Base-by-base conservation (phyloP, 1,140 invertebrate species). In the Tachypleus tridentatus region DNA sequence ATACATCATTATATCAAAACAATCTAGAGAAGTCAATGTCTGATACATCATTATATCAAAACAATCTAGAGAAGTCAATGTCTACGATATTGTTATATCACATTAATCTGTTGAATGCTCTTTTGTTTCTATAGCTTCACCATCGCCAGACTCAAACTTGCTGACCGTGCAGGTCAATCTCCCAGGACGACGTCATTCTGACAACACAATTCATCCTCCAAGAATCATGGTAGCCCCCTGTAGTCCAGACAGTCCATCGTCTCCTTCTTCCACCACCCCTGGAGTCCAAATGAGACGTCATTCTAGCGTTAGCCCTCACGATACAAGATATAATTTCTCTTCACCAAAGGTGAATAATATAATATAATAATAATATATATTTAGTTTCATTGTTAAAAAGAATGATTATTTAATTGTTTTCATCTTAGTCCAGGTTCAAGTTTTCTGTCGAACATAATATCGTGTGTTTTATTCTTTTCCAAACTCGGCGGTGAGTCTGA, bases 251-350 rank as follows among this genome's bases (percentile, higher is more conserved):
- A 74, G 86, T 85, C 3, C 70, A 67, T 7, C 91, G 87, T 9
- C 90, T 0, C 88, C 89, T 8, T 88, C 87, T 3, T 89, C 89
- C 5, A 88, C 88, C 2, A 69, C 72, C 3, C 71, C 69, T 4
- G 87, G 84, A 59, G 77, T 93, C 49, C 90, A 89, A 3, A 88
- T 89, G 8, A 80, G 91, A 49, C 82, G 91, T 49, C 91, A 94
- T 76, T 93, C 90, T 11, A 91, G 88, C 74, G 91, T 91, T 69
- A 89, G 89, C 57, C 88, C 89, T 0, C 89, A 91, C 72, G 89
- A 93, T 53, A 73, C 81, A 88, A 65, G 85, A 88, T 57, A 86
- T 86, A 66, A 69, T 58, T 68, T 54, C 52, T 64, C 58, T 50
- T 62, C 68, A 51, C 68, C 70, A 62, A 72, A 69, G 57, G 68